phyloP scores from a whole-genome alignment of 2,113 vertebrate species.

The Chamaea fasciata region DNA sequence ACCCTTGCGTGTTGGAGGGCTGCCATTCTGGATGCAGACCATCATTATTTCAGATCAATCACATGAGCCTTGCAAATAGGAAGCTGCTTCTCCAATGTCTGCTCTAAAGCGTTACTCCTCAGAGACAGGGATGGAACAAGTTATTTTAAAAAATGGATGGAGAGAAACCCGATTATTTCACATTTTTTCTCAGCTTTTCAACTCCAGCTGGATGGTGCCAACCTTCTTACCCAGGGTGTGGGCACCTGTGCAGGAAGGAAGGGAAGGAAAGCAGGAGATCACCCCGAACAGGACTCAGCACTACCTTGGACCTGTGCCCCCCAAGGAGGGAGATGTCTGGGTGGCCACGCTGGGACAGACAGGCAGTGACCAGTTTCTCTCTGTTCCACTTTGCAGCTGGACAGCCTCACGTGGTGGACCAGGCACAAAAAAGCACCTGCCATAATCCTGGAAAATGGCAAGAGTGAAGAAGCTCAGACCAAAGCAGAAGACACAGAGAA shows the following conservation, averaged over 20 bases:
- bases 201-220: neutral
- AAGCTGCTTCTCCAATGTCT: neutral
- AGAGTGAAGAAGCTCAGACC: neutral
- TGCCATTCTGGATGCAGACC: neutral
- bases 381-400: constrained; percentile 66
- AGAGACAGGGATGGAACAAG: neutral
- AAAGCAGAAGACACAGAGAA: neutral
- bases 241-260: neutral
- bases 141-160: neutral
- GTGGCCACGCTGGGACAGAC: neutral
- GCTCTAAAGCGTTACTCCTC: neutral
- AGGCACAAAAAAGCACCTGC: constrained; percentile 62
- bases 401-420: constrained; percentile 90
- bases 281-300: neutral
- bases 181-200: neutral
- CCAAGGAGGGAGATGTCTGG: neutral
- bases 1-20: neutral
- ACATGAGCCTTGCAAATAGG: neutral
- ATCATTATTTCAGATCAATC: neutral
- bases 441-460: constrained; percentile 27
- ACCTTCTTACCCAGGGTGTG: neutral
- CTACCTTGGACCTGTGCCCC: neutral
- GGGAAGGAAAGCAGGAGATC: neutral
- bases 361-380: neutral
- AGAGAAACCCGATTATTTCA: neutral